Base-by-base conservation (phyloP, 2,113 vertebrate species). In the Illadopsis cleaveri region DNA sequence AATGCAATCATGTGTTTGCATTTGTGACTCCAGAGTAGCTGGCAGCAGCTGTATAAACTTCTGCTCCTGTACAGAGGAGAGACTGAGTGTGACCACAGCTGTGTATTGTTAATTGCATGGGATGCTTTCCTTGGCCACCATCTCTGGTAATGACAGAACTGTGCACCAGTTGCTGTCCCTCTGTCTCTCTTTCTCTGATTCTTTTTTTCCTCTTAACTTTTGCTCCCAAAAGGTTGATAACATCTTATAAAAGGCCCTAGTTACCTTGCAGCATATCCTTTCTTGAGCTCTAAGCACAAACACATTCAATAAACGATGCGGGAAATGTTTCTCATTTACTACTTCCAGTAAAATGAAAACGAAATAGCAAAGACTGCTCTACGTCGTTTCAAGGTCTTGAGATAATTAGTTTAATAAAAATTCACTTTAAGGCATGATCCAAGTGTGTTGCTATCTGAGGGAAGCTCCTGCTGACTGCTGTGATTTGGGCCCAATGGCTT, bases 11-110 rank as follows among this genome's bases (percentile, higher is more conserved):
- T 57, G 61, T 95, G 92, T 91, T 95, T 96, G 91, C 75, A 21
- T 91, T 92, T 89, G 87, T 93, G 75, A 85, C 79, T 88, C 80
- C 84, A 21, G 77, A 93, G 93, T 60, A 81, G 75, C 81, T 86
- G 81, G 56, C 28, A 85, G 90, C 96, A 96, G 96, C 96, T 96
- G 96, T 93, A 96, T 72, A 95, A 96, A 97, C 96, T 95, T 81
- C 58, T 86, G 4, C 56, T 82, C 80, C 87, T 82, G 70, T 75
- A 42, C 61, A 86, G 95, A 62, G 42, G 76, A 91, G 88, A 87
- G 35, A 11, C 51, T 75, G 5, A 2, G 60, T 72, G 82, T 44
- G 89, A 35, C 88, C 85, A 57, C 94, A 97, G 94, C 94, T 96
- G 94, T 28, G 57, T 5, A 28, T 11, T 78, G 53, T 80, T 91